phyloP scores from a whole-genome alignment of 2,888 invertebrate species.

The Coleophora deauratella region DNA sequence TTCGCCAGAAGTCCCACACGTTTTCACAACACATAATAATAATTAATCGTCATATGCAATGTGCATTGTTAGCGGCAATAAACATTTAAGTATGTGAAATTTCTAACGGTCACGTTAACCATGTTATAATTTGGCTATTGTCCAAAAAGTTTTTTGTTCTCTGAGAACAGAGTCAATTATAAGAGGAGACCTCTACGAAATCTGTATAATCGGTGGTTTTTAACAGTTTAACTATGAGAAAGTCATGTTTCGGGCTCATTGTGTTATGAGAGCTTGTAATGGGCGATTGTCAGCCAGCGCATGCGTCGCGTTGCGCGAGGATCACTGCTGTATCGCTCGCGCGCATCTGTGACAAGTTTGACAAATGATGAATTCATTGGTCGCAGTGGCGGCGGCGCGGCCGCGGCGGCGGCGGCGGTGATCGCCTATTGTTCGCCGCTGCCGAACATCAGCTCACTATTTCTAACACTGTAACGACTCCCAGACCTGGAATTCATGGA shows the following conservation, averaged over 20 bases:
- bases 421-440: conserved; percentile 30
- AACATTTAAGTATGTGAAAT: conserved; percentile 69
- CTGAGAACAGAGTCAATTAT: conserved; percentile 72
- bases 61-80: conserved; percentile 61
- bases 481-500: conserved; percentile 46
- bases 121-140: conserved; percentile 70
- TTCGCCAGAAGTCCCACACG: conserved; percentile 25
- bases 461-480: conserved; percentile 10
- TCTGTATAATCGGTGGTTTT: conserved; percentile 67
- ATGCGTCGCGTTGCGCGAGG: conserved; percentile 15
- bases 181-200: conserved; percentile 51
- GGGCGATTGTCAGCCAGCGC: conserved; percentile 26
- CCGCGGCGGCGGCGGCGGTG: conserved; percentile 22
- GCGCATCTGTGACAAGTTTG: conserved; percentile 23
- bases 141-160: conserved; percentile 66
- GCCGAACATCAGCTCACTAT: conserved; percentile 34
- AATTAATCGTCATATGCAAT: conserved; percentile 67
- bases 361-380: conserved; percentile 44
- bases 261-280: conserved; percentile 46
- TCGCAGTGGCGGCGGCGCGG: conserved; percentile 23
- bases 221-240: conserved; percentile 72
- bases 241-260: conserved; percentile 58
- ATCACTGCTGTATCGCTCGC: conserved; percentile 10
- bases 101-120: conserved; percentile 53
- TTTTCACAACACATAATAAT: conserved; percentile 45